Base-by-base conservation (phyloP, 2,888 invertebrate genomes). In the Tolmerus cingulatus region DNA sequence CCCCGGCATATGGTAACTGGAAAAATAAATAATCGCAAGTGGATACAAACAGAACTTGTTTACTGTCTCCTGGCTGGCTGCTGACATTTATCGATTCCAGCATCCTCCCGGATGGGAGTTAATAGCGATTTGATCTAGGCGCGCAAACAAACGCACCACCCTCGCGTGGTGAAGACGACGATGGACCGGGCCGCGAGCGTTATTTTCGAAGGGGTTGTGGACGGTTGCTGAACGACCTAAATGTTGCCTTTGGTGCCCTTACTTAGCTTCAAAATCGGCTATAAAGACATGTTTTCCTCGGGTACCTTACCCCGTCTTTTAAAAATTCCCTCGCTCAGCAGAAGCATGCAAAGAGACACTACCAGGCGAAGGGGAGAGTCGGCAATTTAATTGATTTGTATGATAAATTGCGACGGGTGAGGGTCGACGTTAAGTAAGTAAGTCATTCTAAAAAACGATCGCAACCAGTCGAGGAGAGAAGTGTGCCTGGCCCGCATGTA, bases 21-120 rank as follows among this genome's bases (percentile, higher is more conserved):
- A 34, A 55, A 55, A 55, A 81, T 81, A 81, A 81, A 81, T 30
- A 81, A 34, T 55, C 81, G 55, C 78, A 43, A 51, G 81, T 34
- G 77, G 30, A 37, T 19, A 16, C 77, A 34, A 77, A 77, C 77
- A 34, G 19, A 37, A 37, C n/a, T 34, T 77, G 77, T 77, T 77
- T 77, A 19, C 40, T 40, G 40, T 77, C 77, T 40, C 40, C 77
- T 77, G 74, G 12, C 77, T 40, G 43, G 40, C 7, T 16, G 77
- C 30, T 77, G 37, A 77, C 40, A 40, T 77, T 77, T 34, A 77
- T 74, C 74, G 74, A 74, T 74, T 30, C 19, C 74, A 27, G 34
- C 34, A 34, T 74, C 74, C 74, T 74, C 34, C 74, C 74, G 34
- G 34, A 51, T 51, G 51, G n/a, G 51, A 51, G 51, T n/a, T 51